A percentile compares a stretch with the other conserved stretches of the same genome.
Evolutionary conservation across 1,140 invertebrate genomes (phyloP).

Genomic region (Drosophila asahinai): DNA sequence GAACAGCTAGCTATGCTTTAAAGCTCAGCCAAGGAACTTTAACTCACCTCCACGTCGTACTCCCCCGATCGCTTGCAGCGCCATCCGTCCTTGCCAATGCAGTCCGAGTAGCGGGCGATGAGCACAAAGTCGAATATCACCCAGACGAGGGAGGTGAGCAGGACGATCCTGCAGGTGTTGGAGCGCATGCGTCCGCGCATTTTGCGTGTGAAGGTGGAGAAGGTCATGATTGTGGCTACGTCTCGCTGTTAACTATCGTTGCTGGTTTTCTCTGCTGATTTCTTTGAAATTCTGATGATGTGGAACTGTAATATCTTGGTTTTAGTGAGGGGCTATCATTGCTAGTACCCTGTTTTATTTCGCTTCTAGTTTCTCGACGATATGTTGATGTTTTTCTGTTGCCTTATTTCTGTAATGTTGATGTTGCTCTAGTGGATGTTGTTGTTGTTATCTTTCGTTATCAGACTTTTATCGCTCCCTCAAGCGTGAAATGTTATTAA

Average conservation of each 20-base stretch:
- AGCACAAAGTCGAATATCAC: slow-evolving; percentile 96
- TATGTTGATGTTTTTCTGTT: slow-evolving; percentile 47
- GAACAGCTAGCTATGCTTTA: background rate
- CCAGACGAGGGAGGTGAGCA: slow-evolving; percentile 98
- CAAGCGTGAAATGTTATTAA: slow-evolving; percentile 64
- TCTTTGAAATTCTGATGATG: background rate
- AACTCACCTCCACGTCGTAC: slow-evolving; percentile 85
- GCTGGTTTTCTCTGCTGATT: background rate
- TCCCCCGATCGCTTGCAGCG: slow-evolving; percentile 87
- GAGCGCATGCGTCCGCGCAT: slow-evolving; percentile 94
- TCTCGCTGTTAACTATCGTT: slow-evolving; percentile 31
- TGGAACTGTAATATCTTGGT: slow-evolving; percentile 5
- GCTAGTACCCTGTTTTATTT: slow-evolving; percentile 28
- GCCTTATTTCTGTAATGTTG: slow-evolving; percentile 25
- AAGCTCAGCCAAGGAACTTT: slow-evolving; percentile 19
- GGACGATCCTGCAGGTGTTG: slow-evolving; percentile 97
- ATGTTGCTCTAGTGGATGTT: slow-evolving; percentile 29
- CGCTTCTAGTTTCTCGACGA: slow-evolving; percentile 12
- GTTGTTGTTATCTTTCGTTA: slow-evolving; percentile 58
- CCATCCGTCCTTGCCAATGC: slow-evolving; percentile 90
- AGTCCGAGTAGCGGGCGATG: slow-evolving; percentile 97
- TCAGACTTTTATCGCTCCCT: slow-evolving; percentile 72
- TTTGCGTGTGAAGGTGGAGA: slow-evolving; percentile 87
- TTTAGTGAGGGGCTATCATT: slow-evolving; percentile 31
- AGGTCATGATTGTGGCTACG: slow-evolving; percentile 62